Percentiles rank a stretch among this genome's conserved stretches.
phyloP scores from a whole-genome alignment of 2,797 vertebrate species.

The Melanotaenia parkinsoni region DNA sequence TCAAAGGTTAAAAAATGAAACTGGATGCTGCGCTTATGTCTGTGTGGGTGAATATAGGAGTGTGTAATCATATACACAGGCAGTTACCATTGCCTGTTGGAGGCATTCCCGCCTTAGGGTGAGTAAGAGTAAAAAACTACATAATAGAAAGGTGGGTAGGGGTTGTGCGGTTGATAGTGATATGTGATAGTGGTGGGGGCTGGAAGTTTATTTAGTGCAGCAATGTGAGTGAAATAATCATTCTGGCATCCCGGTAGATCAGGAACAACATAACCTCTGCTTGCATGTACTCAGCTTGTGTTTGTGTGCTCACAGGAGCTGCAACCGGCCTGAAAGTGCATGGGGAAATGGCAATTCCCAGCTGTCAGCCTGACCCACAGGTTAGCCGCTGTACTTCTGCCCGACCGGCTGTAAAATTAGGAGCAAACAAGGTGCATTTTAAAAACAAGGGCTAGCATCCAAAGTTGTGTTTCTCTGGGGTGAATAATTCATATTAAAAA shows the following conservation, averaged over 20 bases:
- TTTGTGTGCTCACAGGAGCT: slow-evolving; percentile 48
- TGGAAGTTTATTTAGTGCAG: slow-evolving; percentile 63
- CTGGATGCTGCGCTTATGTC: slow-evolving; percentile 58
- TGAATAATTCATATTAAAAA: slow-evolving; percentile 85
- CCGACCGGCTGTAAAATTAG: slow-evolving; percentile 84
- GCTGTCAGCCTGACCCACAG: slow-evolving; percentile 77
- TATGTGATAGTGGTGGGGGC: slow-evolving; percentile 53
- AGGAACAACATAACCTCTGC: slow-evolving; percentile 70
- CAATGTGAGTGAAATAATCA: slow-evolving; percentile 76
- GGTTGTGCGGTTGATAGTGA: slow-evolving; percentile 57
- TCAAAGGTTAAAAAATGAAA: slow-evolving; percentile 74
- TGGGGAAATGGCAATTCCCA: slow-evolving; percentile 72
- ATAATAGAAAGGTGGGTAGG: slow-evolving; percentile 54
- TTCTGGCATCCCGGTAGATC: slow-evolving; percentile 69
- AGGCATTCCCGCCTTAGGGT: slow-evolving; percentile 67
- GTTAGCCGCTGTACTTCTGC: slow-evolving; percentile 80
- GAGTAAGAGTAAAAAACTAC: slow-evolving; percentile 57
- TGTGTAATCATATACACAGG: slow-evolving; percentile 68
- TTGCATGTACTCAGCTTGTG: slow-evolving; percentile 51
- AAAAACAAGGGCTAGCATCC: slow-evolving; percentile 74
- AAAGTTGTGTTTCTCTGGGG: slow-evolving; percentile 69
- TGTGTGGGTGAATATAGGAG: slow-evolving; percentile 73
- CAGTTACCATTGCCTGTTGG: slow-evolving; percentile 58
- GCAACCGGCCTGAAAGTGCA: slow-evolving; percentile 61
- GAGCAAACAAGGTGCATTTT: slow-evolving; percentile 81